These are phyloP conservation scores for Dolichopus griseipennis DNA, from an alignment of 2,888 invertebrate species.

Conservation along the genomic window DNA sequence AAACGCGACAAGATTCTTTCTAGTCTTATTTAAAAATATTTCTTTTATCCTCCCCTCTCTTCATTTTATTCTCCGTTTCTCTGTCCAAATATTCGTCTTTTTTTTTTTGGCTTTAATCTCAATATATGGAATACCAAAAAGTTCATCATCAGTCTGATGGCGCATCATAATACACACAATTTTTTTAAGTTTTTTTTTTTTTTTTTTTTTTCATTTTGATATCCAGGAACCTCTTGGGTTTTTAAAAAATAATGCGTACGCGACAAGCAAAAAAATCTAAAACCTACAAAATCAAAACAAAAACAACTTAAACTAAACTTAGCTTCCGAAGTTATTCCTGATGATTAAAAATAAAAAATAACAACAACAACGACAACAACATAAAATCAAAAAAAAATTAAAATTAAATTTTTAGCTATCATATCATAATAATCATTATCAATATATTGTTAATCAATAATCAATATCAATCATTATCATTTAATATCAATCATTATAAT, in stretches of 20 bases:
- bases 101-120: not conserved
- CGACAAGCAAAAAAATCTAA: not conserved
- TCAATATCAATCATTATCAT: not conserved
- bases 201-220: too few species aligned
- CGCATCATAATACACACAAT: not conserved
- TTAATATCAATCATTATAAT: not conserved
- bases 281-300: too few species aligned
- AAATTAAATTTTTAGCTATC: not conserved
- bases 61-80: too few species aligned
- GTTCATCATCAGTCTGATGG: not conserved
- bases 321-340: not conserved
- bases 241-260: not conserved
- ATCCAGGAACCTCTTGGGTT: not conserved
- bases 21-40: not conserved
- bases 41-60: not conserved
- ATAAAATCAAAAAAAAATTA: not conserved
- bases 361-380: not conserved
- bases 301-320: not conserved
- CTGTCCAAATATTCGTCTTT: not conserved
- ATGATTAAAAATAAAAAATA: not conserved
- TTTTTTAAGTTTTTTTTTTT: too few species aligned
- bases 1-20: conserved; percentile 1
- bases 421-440: not conserved
- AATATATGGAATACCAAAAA: not conserved
- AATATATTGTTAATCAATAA: not conserved